A percentile compares a stretch with the other conserved stretches of the same genome.
These are phyloP conservation scores for Anhinga rufa DNA, from an alignment of 2,113 vertebrate genomes.

Conservation along the genomic window DNA sequence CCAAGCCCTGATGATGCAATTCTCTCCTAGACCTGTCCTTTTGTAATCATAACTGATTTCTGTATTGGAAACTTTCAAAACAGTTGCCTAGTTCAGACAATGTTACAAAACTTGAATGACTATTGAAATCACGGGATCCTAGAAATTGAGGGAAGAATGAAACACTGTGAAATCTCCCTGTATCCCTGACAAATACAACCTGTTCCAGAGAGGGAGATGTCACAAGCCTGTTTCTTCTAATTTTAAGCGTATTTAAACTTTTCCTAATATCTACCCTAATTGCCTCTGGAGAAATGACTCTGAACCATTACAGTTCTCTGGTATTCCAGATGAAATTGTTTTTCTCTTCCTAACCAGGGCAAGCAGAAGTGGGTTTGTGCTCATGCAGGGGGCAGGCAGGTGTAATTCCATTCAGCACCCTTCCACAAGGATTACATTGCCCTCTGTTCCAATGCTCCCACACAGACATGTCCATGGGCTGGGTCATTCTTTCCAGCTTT, in stretches of 20 bases:
- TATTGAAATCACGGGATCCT: not conserved
- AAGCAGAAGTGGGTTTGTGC: not conserved
- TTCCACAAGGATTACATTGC: not conserved
- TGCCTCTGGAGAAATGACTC: not conserved
- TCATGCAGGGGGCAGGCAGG: not conserved
- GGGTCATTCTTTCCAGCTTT: not conserved
- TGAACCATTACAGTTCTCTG: not conserved
- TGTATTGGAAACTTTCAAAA: constrained; percentile 58
- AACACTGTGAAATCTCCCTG: not conserved
- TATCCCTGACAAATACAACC: not conserved
- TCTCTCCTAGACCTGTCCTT: not conserved
- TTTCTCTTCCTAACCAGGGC: not conserved
- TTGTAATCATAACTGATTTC: constrained; percentile 33
- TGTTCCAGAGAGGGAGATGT: not conserved
- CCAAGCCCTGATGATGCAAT: constrained; percentile 10
- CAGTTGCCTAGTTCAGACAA: not conserved
- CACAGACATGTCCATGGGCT: not conserved
- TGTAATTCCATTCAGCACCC: not conserved
- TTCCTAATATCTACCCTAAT: not conserved
- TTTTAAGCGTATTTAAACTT: not conserved
- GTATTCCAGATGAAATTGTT: not conserved
- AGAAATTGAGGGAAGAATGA: not conserved
- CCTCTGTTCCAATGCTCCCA: not conserved
- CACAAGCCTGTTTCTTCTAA: not conserved
- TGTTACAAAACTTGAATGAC: not conserved